Base-by-base conservation (phyloP, 2,113 vertebrate species). In the Bos indicus region DNA sequence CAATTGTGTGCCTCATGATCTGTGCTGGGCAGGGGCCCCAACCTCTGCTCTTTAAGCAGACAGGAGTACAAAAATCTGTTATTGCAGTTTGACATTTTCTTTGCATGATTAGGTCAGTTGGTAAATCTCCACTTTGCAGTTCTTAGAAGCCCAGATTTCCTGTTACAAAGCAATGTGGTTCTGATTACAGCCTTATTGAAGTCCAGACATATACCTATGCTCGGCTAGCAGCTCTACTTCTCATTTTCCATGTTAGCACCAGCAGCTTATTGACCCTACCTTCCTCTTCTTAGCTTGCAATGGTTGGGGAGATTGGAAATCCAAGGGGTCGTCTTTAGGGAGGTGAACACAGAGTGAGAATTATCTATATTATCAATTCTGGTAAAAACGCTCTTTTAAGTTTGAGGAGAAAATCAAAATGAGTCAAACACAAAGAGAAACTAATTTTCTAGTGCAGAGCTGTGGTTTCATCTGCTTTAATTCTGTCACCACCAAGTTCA, bases 21-120 rank as follows among this genome's bases (percentile, higher is more conserved):
- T 87, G 93, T 54, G 67, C 56, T 26, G 40, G 90, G 71, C 86
- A 93, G 80, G 26, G 52, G 46, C 91, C 80, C 96, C 94, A 97
- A 87, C 59, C 94, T 90, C 96, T 97, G 90, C 9, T 90, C 87
- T 93, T 93, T 36, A 56, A 64, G 54, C 74, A 97, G 88, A 97
- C 57, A 74, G 90, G 85, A 98, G 48, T 62, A 97, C 46, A 90
- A 85, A 96, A 95, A 91, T 97, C 97, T 98, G 96, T 97, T 89
- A 56, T n/a, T 97, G 52, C 52, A 64, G 57, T 97, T 96, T 96
- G 97, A 97, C 84, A 30, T 98, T 97, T 98, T 97, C 97, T 96
- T 94, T 98, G 88, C 57, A 89, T n/a, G 90, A 96, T 97, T 96
- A 92, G 85, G 82, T 97, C 91, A 93, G 84, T 98, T 98, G 97